Percentiles rank a stretch among this genome's conserved stretches.
These are phyloP conservation scores for Prionailurus bengalensis DNA, from an alignment of 2,113 vertebrate genomes.

Conservation along the genomic window DNA sequence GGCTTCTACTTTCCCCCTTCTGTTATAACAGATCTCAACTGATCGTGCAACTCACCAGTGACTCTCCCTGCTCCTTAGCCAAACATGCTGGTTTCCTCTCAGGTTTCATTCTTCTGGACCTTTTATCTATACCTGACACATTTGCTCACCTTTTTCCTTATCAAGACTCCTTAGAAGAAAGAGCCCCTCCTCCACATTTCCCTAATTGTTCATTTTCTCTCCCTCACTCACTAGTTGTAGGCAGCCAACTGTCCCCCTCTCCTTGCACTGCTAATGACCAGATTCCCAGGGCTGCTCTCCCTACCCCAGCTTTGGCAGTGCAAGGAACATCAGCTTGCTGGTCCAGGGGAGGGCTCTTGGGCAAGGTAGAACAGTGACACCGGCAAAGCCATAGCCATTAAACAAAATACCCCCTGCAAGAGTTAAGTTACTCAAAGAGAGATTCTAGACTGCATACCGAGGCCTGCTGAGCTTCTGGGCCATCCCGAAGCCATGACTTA, in stretches of 20 bases:
- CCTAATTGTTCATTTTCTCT: background rate
- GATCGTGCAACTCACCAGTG: background rate
- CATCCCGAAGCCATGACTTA: background rate
- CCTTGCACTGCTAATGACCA: background rate
- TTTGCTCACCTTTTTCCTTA: background rate
- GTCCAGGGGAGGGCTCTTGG: background rate
- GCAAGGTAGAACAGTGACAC: background rate
- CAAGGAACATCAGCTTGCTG: background rate
- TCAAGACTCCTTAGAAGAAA: background rate
- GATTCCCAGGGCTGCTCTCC: background rate
- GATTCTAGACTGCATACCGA: background rate
- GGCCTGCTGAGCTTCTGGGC: background rate
- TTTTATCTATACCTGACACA: background rate
- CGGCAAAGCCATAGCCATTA: background rate
- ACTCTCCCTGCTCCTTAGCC: background rate
- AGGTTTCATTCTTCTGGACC: background rate
- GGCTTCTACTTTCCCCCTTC: background rate
- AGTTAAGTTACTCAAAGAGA: background rate
- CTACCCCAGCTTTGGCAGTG: background rate
- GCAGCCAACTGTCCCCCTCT: background rate
- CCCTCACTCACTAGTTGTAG: background rate
- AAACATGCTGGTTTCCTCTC: background rate
- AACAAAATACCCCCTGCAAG: background rate
- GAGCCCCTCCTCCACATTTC: background rate
- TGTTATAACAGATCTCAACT: background rate